Base-by-base conservation (phyloP, 2,888 invertebrate genomes). In the Eledone cirrhosa region DNA sequence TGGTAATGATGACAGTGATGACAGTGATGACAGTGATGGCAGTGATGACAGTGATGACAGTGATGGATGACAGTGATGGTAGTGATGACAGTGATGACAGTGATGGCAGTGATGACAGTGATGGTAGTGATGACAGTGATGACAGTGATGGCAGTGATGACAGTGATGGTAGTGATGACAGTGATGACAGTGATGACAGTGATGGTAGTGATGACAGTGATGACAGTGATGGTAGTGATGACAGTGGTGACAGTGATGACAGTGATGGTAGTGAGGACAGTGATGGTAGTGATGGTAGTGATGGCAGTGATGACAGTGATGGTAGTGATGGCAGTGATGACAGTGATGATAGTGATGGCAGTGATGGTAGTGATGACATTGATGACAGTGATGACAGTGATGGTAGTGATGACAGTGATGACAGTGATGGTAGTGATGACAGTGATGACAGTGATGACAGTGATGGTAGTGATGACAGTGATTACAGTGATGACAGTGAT, bases 191-290 rank as follows among this genome's bases (percentile, higher is more conserved):
- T 59, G 59, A 59, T 69, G 27, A 24, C 27, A 24, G 72, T 69
- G 72, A 24, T 69, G 72, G 27, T 24, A 69, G 72, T 69, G 72
- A 24, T 69, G 72, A 24, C 72, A 69, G 72, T 69, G 27, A 24
- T 69, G 72, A 69, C 72, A 69, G 72, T 69, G 72, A 24, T 24
- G 72, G 72, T 69, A 69, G 72, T 69, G 72, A 24, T 69, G 27
- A 24, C 27, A 69, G 72, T 69, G 72, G 27, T 69, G n/a, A n/a
- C n/a, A n/a, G 72, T n/a, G n/a, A n/a, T n/a, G n/a, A n/a, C n/a
- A n/a, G n/a, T n/a, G n/a, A n/a, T n/a, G n/a, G n/a, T n/a, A 24
- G n/a, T n/a, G n/a, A n/a, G n/a, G n/a, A n/a, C n/a, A n/a, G n/a
- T n/a, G n/a, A n/a, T n/a, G n/a, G n/a, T 69, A 24, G 72, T 69